A percentile compares a stretch with the other conserved stretches of the same genome.
Conservation (phyloP, 2,888 invertebrate genomes). For the Melieria omissa region DNA sequence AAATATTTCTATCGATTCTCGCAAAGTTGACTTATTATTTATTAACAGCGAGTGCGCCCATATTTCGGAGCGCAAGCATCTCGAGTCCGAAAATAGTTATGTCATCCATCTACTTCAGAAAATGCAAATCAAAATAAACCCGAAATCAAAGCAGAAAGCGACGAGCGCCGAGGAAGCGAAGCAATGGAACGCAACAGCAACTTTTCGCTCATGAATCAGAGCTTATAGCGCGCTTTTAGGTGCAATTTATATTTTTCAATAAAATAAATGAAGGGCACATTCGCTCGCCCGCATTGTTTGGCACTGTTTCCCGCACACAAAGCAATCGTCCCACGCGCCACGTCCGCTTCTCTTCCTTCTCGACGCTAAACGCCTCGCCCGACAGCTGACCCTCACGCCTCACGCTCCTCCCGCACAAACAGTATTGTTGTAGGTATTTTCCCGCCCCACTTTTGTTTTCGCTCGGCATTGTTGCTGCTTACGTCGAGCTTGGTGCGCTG, state of each 20-base stretch:
- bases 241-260: conserved; percentile 61
- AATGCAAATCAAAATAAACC: conserved; percentile 10
- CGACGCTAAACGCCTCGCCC: not conserved
- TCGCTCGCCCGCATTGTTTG: conserved; percentile 35
- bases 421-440: too few species aligned
- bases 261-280: conserved; percentile 61
- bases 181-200: conserved; percentile 9
- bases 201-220: conserved; percentile 53
- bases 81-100: too few species aligned
- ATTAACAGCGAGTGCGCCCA: too few species aligned
- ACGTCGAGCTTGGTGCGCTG: too few species aligned
- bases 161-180: conserved; percentile 14
- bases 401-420: not conserved
- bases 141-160: conserved; percentile 4
- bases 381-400: not conserved
- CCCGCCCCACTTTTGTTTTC: too few species aligned
- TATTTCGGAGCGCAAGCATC: too few species aligned
- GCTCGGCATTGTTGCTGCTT: too few species aligned
- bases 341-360: too few species aligned
- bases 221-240: conserved; percentile 60
- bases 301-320: conserved; percentile 19
- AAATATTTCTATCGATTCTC: too few species aligned
- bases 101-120: not conserved
- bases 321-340: too few species aligned
- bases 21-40: too few species aligned